Conservation (phyloP, 2,888 invertebrate species). For the Laothoe populi region DNA sequence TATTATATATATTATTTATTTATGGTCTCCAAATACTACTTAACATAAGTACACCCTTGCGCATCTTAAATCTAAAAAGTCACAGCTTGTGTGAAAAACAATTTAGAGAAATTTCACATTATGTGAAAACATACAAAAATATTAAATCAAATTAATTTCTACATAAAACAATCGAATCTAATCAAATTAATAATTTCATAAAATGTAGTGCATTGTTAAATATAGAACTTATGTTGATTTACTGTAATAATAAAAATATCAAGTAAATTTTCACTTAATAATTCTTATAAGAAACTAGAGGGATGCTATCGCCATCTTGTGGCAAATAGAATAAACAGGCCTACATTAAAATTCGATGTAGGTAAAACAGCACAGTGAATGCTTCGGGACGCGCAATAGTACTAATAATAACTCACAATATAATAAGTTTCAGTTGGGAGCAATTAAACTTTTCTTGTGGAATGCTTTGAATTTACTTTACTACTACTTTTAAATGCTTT, state of each 20-base stretch:
- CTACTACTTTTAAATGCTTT: not conserved
- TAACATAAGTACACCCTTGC: too few species aligned
- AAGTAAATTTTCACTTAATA: not conserved
- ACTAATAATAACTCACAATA: not conserved
- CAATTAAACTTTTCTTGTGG: conserved; percentile 3
- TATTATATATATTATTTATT: too few species aligned
- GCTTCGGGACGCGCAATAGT: conserved; percentile 53
- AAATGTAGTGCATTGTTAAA: not conserved
- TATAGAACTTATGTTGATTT: not conserved
- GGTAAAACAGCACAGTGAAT: conserved; percentile 65
- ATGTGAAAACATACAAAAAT: too few species aligned
- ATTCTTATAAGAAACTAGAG: conserved; percentile 14
- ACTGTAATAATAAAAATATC: not conserved
- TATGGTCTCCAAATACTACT: too few species aligned
- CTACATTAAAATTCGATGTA: conserved; percentile 37
- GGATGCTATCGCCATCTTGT: conserved; percentile 42
- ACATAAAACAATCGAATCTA: not conserved
- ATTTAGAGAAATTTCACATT: too few species aligned
- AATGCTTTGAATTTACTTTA: not conserved
- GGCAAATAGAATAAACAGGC: conserved; percentile 52
- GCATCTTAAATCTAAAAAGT: too few species aligned
- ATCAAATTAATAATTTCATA: not conserved
- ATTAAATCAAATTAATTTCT: too few species aligned
- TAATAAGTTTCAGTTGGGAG: conserved; percentile 3
- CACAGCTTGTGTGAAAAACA: too few species aligned